Evolutionary conservation across 1,140 invertebrate species (phyloP), one percentile per base, ranked within the genome.

Genomic region (Campoletis sonorensis): DNA sequence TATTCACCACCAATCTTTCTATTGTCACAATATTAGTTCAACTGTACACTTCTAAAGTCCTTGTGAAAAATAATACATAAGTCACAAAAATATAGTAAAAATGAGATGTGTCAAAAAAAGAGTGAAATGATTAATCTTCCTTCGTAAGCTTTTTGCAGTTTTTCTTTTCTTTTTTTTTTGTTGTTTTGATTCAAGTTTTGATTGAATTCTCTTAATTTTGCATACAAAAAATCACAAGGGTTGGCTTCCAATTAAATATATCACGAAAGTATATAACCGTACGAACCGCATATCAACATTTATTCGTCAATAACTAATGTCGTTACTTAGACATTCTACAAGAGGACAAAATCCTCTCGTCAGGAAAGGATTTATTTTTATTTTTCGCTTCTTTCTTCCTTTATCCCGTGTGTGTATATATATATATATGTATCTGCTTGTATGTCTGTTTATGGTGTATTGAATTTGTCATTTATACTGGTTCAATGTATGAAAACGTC

Each of bases 201-300:
- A 67, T 67, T 67, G 21, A 11, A 67, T 23, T 27, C 7, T 67
- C 13, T 30, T 15, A 23, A 15, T 67, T 67, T 67, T 27, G 13
- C 61, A 67, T 26, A 67, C 4, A 67, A 67, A 67, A 30, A 67
- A 67, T 67, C 61, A 27, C 61, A 67, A 23, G 61, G 61, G 23
- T 64, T 26, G 33, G 51, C 21, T 26, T 33, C 58, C 16, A 30
- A n/a, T 58, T 64, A 18, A 26, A 58, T 73, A 85, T 78, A 84
- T 76, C 77, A 83, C 82, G 82, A 84, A 87, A 84, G 40, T 45
- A 58, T 21, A 58, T 81, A 88, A 85, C 81, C 82, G 85, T 84
- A 82, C 85, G 87, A 87, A 87, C 84, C 84, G 85, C 84, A 87
- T 88, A 84, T 83, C 86, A 88, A 89, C 88, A 88, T 89, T 89